Evolutionary conservation across 2,888 invertebrate species (phyloP), one percentile per base, ranked within the genome.

Genomic region (Nycteola revayana): DNA sequence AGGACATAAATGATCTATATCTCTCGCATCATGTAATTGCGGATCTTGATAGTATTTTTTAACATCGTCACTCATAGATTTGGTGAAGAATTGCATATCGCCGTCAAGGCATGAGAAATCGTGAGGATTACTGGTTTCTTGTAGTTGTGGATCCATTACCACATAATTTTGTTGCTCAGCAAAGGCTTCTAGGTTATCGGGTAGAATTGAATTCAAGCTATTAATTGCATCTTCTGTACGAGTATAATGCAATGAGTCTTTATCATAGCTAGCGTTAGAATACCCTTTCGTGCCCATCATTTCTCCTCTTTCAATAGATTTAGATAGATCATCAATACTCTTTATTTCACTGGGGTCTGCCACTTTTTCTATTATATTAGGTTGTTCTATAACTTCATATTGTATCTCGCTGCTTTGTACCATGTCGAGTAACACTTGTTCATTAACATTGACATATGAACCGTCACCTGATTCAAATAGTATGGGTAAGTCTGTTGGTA

Each of bases 391-490:
- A 7, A 89, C 88, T 72, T 89, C 89, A 42, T 89, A 89, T 55
- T 89, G 88, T 45, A 89, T 88, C 55, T 86, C 88, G 43, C 81
- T 88, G 59, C 87, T 88, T 49, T 89, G 89, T 2, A 88, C 89
- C 89, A 89, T 89, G 36, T 89, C 88, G 6, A 89, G 77, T 22
- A 92, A 75, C 14, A 92, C 90, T 70, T 92, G 92, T 65, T 92
- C 92, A 39, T 91, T 92, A 1, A 92, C 90, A 40, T 91, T 91
- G 1, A 92, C 90, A 55, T 91, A 91, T 17, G 91, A 91, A 0
- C 92, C 92, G 49, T 92, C 92, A 10, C 90, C 91, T 1, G 91
- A 92, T 66, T 92, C 92, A 46, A 91, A 91, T 48, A 92, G 89
- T 52, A 92, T 91, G 10, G 92, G 90, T 24, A 86, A 55, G 49